Evolutionary conservation across 2,888 invertebrate species (phyloP).

Genomic region (Dyspetes luteomarginatus): DNA sequence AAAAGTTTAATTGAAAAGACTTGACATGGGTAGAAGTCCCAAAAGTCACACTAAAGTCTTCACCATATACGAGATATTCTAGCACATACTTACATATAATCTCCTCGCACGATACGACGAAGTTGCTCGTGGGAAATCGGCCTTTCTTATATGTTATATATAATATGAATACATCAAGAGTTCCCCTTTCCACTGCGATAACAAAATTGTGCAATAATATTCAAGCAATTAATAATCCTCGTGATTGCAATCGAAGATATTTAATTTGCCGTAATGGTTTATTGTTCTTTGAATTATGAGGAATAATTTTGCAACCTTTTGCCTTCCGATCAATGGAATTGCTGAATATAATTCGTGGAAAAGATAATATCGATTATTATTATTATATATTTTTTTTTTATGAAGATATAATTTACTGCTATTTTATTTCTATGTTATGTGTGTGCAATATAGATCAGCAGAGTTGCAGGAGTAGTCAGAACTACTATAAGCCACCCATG

Average conservation of each 20-base stretch:
- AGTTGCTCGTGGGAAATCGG: slow-evolving; percentile 61
- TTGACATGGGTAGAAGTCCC: too few species aligned
- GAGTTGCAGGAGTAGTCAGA: slow-evolving; percentile 14
- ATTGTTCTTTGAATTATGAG: slow-evolving; percentile 50
- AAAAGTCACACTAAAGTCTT: too few species aligned
- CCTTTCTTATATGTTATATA: slow-evolving; percentile 36
- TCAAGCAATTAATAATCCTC: slow-evolving; percentile 47
- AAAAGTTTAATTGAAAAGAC: too few species aligned
- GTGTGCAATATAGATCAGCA: slow-evolving; percentile 1
- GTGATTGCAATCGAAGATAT: slow-evolving; percentile 53
- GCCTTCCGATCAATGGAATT: neutral
- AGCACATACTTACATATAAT: neutral
- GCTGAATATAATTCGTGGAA: slow-evolving; percentile 35
- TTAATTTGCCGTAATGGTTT: slow-evolving; percentile 58
- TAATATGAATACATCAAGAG: slow-evolving; percentile 6
- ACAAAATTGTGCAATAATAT: slow-evolving; percentile 56
- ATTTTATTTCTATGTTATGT: slow-evolving; percentile 6
- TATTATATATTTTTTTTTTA: neutral
- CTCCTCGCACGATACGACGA: slow-evolving; percentile 8
- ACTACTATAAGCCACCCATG: slow-evolving; percentile 68
- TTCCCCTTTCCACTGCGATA: slow-evolving; percentile 3
- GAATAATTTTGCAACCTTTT: slow-evolving; percentile 15
- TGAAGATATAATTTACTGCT: neutral
- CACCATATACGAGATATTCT: neutral
- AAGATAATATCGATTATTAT: slow-evolving; percentile 43